A percentile compares a stretch with the other conserved stretches of the same genome.
phyloP scores from a whole-genome alignment of 2,113 vertebrate species.

The Heterocephalus glaber region DNA sequence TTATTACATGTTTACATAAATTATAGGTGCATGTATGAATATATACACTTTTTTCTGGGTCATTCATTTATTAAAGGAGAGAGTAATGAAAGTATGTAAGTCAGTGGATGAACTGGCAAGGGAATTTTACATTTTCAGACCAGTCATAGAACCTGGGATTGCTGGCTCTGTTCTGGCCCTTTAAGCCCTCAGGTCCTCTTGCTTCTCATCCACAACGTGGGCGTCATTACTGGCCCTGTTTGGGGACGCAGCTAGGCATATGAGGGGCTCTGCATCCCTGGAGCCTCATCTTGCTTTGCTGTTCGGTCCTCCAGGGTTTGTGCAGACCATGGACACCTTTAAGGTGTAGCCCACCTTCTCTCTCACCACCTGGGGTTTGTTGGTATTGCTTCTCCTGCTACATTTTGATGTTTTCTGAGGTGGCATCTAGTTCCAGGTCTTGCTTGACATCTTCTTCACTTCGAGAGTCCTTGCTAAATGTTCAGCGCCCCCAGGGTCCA shows the following conservation, averaged over 20 bases:
- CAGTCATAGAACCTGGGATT: not conserved
- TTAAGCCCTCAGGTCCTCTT: too few relatives aligned
- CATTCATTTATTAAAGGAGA: not conserved
- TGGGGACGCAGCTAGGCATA: too few relatives aligned
- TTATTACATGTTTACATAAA: not conserved
- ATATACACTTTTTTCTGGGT: not conserved
- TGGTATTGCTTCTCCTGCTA: not conserved
- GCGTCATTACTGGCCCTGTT: too few relatives aligned
- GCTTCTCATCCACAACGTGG: too few relatives aligned
- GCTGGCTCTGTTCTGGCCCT: too few relatives aligned
- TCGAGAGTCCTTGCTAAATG: not conserved
- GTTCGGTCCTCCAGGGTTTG: too few relatives aligned
- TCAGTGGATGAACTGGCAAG: not conserved
- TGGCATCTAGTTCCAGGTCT: not conserved
- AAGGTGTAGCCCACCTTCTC: not conserved
- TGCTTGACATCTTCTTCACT: not conserved
- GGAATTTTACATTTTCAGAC: not conserved
- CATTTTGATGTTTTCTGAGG: not conserved
- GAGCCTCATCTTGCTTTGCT: too few relatives aligned
- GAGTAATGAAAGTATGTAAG: not conserved
- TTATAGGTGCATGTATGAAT: not conserved
- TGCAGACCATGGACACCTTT: fast-evolving
- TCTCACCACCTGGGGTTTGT: not conserved
- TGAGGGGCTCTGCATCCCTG: too few relatives aligned
- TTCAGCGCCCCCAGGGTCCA: not conserved